Evolutionary conservation across 2,113 vertebrate species (phyloP), one percentile per base, ranked within the genome.

Genomic region (Arvicanthis niloticus): DNA sequence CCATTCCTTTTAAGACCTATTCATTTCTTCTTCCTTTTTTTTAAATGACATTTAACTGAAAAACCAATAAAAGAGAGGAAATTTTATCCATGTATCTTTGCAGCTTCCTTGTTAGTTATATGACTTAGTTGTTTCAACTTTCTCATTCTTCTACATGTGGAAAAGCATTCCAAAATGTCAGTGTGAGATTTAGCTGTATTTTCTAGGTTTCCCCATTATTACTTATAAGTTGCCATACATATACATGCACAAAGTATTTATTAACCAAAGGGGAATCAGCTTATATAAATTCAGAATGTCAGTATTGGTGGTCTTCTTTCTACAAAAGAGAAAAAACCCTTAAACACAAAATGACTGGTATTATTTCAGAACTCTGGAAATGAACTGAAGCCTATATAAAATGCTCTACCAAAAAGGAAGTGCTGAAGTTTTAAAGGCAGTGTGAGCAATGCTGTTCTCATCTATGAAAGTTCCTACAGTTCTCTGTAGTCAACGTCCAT

Each of bases 1-100:
- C 85, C 60, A 75, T 93, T 51, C 51, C 15, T 34, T 82, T 93
- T 89, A 95, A 96, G 58, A 88, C 51, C 65, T 92, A 48, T 91
- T 96, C 67, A 96, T 97, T 94, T 97, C 40, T 77, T 94, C 95
- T 96, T 51, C 45, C 5, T 51, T 51, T 11, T 51, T 51, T 51
- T 51, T 51, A 94, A 48, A 86, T 88, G 70, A 65, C 80, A 29
- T 96, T 97, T 93, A 94, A 87, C 93, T 70, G 96, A 94, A 96
- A 91, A 87, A 78, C 62, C 60, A 92, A 78, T 96, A 88, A 93
- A 96, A 42, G 13, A 37, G 24, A 95, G 67, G 86, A 89, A 89
- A 91, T 96, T 93, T 73, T 91, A 48, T 51, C 2, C 10, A 88
- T 53, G 34, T 87, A 65, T 85, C n/a, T 94, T 93, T 87, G 62